Evolutionary conservation across 2,888 invertebrate genomes (phyloP).

Genomic region (Gymnocheta viridis): DNA sequence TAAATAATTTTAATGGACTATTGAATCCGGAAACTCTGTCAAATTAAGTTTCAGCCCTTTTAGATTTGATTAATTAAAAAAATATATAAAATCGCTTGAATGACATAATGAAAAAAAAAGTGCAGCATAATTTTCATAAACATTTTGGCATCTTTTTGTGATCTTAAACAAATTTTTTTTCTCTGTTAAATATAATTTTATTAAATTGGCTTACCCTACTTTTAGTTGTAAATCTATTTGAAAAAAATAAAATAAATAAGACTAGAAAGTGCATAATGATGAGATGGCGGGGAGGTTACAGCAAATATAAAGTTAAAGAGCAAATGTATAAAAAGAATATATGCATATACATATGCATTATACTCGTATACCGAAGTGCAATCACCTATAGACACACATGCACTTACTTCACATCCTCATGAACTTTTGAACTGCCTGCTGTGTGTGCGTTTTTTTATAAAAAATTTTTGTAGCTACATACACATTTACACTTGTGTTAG

Average conservation of each 20-base stretch:
- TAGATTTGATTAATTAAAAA: no score
- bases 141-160: no score
- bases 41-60: no score
- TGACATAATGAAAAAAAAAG: no score
- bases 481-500: slow-evolving; percentile 20
- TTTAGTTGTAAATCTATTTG: background rate
- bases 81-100: no score
- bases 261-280: slow-evolving; percentile 23
- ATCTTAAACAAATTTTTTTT: background rate
- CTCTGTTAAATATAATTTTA: background rate
- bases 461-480: background rate
- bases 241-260: background rate
- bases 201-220: background rate
- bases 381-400: background rate
- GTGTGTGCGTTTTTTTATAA: background rate
- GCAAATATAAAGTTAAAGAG: slow-evolving; percentile 39
- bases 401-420: background rate
- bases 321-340: slow-evolving; percentile 16
- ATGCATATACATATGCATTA: background rate
- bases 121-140: no score
- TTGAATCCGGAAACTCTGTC: no score
- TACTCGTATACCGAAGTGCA: background rate
- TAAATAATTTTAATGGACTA: no score
- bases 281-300: slow-evolving; percentile 11
- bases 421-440: slow-evolving; percentile 58